Evolutionary conservation across 1,140 invertebrate genomes (phyloP).

Genomic region (Drosophila ficusphila): DNA sequence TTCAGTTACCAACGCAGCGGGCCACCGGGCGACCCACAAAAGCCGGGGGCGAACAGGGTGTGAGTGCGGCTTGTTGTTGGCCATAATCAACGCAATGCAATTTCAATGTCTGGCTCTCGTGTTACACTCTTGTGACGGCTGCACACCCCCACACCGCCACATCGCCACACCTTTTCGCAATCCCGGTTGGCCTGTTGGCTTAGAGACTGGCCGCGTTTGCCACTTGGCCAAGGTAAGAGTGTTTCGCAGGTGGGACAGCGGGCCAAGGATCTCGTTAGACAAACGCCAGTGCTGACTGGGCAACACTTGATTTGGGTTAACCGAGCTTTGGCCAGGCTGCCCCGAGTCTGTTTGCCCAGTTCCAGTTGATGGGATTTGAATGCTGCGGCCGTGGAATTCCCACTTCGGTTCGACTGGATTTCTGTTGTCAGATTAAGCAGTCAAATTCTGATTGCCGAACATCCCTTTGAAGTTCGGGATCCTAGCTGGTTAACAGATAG

Average conservation of each 20-base stretch:
- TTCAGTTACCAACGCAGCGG: conserved; percentile 78
- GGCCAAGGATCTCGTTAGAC: conserved; percentile 48
- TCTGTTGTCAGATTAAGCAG: conserved; percentile 24
- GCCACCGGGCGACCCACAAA: conserved; percentile 36
- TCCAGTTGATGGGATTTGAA: conserved; percentile 39
- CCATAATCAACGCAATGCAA: conserved; percentile 79
- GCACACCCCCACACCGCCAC: background rate
- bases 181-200: background rate
- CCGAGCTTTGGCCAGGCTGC: conserved; percentile 8
- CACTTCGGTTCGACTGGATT: conserved; percentile 2
- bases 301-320: conserved; percentile 52
- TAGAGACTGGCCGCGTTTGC: background rate
- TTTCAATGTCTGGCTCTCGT: conserved; percentile 78
- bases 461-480: conserved; percentile 10
- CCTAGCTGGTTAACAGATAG: background rate
- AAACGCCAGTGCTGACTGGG: conserved; percentile 52
- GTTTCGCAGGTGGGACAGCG: background rate
- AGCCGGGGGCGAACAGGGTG: conserved; percentile 10
- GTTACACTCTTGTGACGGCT: conserved; percentile 50
- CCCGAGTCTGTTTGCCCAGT: conserved; percentile 20
- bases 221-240: conserved; percentile 30
- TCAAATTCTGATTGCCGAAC: conserved; percentile 21
- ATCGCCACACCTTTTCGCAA: background rate
- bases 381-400: background rate
- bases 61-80: conserved; percentile 58